Conservation (phyloP, 2,113 vertebrate species). For the Alaudala cheleensis region DNA sequence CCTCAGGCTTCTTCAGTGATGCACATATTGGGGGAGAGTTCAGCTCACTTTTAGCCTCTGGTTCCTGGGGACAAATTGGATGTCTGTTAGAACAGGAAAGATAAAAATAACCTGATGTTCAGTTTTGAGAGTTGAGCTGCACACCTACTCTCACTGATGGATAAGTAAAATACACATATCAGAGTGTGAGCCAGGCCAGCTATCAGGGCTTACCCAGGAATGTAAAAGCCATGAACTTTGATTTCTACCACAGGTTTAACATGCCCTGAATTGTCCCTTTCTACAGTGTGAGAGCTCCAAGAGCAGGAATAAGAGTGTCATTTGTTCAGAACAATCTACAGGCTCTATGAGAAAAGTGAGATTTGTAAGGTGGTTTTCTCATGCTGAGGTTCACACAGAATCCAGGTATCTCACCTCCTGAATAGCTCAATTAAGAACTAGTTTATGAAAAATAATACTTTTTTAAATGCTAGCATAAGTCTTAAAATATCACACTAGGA, state of each 20-base stretch:
- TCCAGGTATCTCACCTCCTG: not conserved
- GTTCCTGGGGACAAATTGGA: not conserved
- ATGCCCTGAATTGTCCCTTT: not conserved
- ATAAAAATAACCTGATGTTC: not conserved
- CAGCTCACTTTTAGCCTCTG: not conserved
- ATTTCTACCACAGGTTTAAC: not conserved
- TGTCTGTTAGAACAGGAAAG: not conserved
- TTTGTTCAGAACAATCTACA: not conserved
- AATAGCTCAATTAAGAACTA: not conserved
- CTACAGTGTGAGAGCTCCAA: not conserved
- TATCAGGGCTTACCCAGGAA: not conserved
- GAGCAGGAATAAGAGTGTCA: not conserved
- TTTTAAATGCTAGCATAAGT: not conserved
- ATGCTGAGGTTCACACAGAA: not conserved
- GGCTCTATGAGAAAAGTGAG: not conserved
- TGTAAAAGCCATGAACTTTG: not conserved
- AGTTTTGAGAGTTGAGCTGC: not conserved
- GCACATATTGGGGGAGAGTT: fast-evolving
- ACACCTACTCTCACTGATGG: fast-evolving
- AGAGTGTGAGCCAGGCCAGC: fast-evolving
- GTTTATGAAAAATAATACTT: not conserved
- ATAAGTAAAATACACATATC: not conserved
- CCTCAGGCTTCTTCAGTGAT: not conserved
- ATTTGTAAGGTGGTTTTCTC: not conserved
- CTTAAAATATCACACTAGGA: not conserved